Base-by-base conservation (phyloP, 2,797 vertebrate species). In the Syngnathus rostellatus region DNA sequence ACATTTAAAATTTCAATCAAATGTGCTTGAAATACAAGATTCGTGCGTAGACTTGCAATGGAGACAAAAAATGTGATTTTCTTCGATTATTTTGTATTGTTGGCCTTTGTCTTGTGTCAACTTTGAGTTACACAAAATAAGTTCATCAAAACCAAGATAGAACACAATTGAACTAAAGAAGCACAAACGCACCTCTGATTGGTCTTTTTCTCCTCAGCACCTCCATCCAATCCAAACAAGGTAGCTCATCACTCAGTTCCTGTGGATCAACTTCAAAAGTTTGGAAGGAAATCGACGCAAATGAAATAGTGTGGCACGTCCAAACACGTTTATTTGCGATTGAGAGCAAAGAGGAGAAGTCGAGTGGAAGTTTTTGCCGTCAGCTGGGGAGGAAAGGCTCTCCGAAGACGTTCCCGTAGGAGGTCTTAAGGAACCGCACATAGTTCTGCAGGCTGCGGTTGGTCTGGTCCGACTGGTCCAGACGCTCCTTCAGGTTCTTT, bases 371-470 rank as follows among this genome's bases (percentile, higher is more conserved):
- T 14, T 53, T 53, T n/a, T 7, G 19, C 5, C n/a, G 41, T 63
- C 23, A 63, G 14, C 21, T 48, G 16, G 31, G 31, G 16, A 51
- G 14, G 23, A 64, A 37, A 12, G 62, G 17, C 25, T 64, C 46
- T 6, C 45, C 23, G 39, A 64, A 64, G 62, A 64, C 62, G 31
- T 64, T 64, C 62, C 62, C 62, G 45, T 48, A 96, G 0, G 95
- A 95, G 0, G 92, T 89, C 79, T 96, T 98, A 62, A 98, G 94
- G 80, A 96, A 96, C 16, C 94, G 92, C 50, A 96, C 93, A 0
- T 98, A 98, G 87, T 92, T 97, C 60, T 96, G 94, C 91, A 98
- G 92, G 79, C 92, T 95, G 75, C 94, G 93, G 81, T 94, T 98
- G 23, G 94, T 94, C 48, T 93, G 94, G 83, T 97, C 94, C 0